Base-by-base conservation (phyloP, 2,113 vertebrate genomes). In the Acrocephalus kingi region DNA sequence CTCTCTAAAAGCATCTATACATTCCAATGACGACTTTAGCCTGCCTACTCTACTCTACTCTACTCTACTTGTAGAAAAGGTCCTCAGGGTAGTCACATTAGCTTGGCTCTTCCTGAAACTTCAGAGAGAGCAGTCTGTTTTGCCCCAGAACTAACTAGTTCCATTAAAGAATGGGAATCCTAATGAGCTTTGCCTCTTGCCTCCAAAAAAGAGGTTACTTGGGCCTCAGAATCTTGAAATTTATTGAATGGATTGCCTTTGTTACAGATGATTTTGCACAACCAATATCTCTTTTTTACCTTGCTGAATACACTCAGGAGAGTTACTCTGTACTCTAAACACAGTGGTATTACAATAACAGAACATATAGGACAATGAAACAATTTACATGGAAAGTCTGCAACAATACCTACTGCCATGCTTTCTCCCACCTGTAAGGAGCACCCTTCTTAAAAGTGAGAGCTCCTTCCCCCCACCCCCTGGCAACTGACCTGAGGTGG, bases 381-480 rank as follows among this genome's bases (percentile, higher is more conserved):
- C 7, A 11, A 58, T 76, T 75, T 58, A 35, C 8, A 5, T 17
- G 8, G 31, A 25, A 41, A 76, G 49, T 67, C 43, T 30, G 19
- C 28, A 56, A 13, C 12, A 56, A 41, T 20, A 9, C 6, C 0
- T 0, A 15, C 41, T 30, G 15, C 24, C 5, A 6, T 13, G 43
- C 20, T 35, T 85, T 75, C 30, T 75, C 2, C 24, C 5, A 13
- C 2, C 10, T n/a, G 4, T n/a, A 28, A 48, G 12, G 23, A 48
- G 19, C 18, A 9, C 3, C 5, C 28, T 23, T 35, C 20, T 45
- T 48, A 74, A 15, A 54, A 45, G 5, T 0, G 4, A 24, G 15
- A 37, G 8, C 12, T 2, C 3, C 16, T n/a, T 54, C 8, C 3
- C 19, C 10, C 10, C 8, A 17, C 2, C 2, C 7, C 7, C 21